Percentiles rank a stretch among this genome's conserved stretches.
phyloP scores from a whole-genome alignment of 92 coral and sea anemone genomes.

The Heteractis magnifica region DNA sequence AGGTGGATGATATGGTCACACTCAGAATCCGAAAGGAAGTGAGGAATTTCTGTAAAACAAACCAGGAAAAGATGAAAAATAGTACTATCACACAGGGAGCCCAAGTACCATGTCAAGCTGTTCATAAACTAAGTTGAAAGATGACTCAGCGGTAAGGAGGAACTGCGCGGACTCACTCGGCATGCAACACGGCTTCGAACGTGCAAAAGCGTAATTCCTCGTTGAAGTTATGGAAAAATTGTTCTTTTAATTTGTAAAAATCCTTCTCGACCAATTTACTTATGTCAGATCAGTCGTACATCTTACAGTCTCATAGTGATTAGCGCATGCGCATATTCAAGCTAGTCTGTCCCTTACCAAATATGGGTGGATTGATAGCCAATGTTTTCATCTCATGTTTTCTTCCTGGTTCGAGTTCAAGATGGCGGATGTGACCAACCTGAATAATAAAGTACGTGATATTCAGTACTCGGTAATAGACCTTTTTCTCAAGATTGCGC shows the following conservation, averaged over 20 bases:
- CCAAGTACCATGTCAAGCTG: neutral
- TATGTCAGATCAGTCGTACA: neutral
- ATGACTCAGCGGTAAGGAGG: too few relatives aligned
- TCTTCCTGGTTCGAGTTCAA: conserved; percentile 64
- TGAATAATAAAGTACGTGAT: neutral
- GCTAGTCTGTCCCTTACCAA: conserved; percentile 58
- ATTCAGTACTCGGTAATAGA: too few relatives aligned
- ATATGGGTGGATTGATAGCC: conserved; percentile 72
- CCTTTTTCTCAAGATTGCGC: too few relatives aligned
- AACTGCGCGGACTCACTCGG: too few relatives aligned
- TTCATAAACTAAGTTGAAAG: too few relatives aligned
- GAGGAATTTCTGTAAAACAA: neutral
- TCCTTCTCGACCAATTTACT: too few relatives aligned
- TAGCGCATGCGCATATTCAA: too few relatives aligned
- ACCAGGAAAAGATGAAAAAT: too few relatives aligned
- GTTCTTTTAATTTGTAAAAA: neutral
- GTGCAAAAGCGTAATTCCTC: too few relatives aligned
- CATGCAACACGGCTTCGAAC: too few relatives aligned
- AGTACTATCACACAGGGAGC: neutral
- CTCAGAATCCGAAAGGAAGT: conserved; percentile 72
- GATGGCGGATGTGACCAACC: conserved; percentile 69
- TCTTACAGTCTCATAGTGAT: neutral
- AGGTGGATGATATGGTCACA: conserved; percentile 75
- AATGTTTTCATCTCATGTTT: conserved; percentile 52
- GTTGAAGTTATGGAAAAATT: too few relatives aligned